These are phyloP conservation scores for Lipophrys pholis DNA, from an alignment of 2,113 vertebrate species.

Conservation along the genomic window DNA sequence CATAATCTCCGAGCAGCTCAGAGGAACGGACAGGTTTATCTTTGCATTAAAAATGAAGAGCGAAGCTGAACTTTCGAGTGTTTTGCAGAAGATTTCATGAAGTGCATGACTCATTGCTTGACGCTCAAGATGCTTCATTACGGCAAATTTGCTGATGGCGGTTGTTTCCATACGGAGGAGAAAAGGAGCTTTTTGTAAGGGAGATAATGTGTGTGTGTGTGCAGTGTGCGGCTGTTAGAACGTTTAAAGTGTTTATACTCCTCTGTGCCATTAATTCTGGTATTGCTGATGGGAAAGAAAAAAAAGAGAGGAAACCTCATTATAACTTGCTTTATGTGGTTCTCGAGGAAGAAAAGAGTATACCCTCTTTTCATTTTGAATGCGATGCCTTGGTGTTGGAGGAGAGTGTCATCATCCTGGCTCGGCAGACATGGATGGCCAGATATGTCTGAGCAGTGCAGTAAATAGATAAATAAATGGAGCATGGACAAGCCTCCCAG, in stretches of 20 bases:
- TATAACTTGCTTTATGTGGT: too few species aligned
- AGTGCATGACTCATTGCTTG: neutral
- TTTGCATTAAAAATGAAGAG: neutral
- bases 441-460: conserved; percentile 42
- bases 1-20: neutral
- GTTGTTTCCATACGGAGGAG: neutral
- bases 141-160: neutral
- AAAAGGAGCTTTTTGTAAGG: neutral
- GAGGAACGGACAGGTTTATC: neutral
- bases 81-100: neutral
- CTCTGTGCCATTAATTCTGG: neutral
- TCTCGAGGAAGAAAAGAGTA: too few species aligned
- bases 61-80: neutral
- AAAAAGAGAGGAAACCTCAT: too few species aligned
- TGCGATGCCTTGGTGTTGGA: too few species aligned
- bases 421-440: conserved; percentile 45
- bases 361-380: too few species aligned
- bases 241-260: neutral
- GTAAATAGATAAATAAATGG: conserved; percentile 69
- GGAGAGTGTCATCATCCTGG: too few species aligned
- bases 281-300: too few species aligned
- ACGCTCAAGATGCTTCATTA: neutral
- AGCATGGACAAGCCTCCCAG: conserved; percentile 38
- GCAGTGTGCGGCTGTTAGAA: neutral
- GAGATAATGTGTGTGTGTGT: neutral